Evolutionary conservation across 2,113 vertebrate species (phyloP).

Genomic region (Percopsis transmontana): DNA sequence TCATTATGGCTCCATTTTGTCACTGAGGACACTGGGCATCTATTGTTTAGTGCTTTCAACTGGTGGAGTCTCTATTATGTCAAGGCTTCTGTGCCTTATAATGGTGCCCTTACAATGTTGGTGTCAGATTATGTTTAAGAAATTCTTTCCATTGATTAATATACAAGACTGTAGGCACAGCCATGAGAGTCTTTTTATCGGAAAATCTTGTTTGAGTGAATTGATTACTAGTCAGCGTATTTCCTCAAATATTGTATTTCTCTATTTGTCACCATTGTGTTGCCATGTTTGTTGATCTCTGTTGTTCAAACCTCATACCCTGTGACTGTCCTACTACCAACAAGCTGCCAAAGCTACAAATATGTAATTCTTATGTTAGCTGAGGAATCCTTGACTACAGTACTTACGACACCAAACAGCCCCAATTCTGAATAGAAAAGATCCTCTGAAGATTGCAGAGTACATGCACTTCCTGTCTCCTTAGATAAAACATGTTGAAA

Average conservation of each 20-base stretch:
- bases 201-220: slow-evolving; percentile 54
- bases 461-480: slow-evolving; percentile 79
- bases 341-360: slow-evolving; percentile 67
- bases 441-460: slow-evolving; percentile 77
- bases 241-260: slow-evolving; percentile 58
- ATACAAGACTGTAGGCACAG: slow-evolving; percentile 47
- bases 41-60: slow-evolving; percentile 79
- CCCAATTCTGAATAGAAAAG: slow-evolving; percentile 57
- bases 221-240: slow-evolving; percentile 30
- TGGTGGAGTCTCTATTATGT: slow-evolving; percentile 83
- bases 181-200: slow-evolving; percentile 48
- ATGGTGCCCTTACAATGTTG: slow-evolving; percentile 75
- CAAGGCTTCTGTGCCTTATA: slow-evolving; percentile 86
- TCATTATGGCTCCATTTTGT: slow-evolving; percentile 63
- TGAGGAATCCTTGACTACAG: slow-evolving; percentile 58
- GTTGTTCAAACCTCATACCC: slow-evolving; percentile 39
- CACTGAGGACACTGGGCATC: slow-evolving; percentile 74
- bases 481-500: slow-evolving; percentile 59
- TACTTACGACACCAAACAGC: slow-evolving; percentile 76
- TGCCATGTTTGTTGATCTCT: slow-evolving; percentile 67
- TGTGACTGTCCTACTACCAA: slow-evolving; percentile 48
- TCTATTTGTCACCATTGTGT: slow-evolving; percentile 61
- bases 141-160: slow-evolving; percentile 49
- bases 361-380: slow-evolving; percentile 40
- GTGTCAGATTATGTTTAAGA: slow-evolving; percentile 53